These are phyloP conservation scores for Nymphalis urticae DNA, from an alignment of 2,888 invertebrate genomes.

Conservation along the genomic window DNA sequence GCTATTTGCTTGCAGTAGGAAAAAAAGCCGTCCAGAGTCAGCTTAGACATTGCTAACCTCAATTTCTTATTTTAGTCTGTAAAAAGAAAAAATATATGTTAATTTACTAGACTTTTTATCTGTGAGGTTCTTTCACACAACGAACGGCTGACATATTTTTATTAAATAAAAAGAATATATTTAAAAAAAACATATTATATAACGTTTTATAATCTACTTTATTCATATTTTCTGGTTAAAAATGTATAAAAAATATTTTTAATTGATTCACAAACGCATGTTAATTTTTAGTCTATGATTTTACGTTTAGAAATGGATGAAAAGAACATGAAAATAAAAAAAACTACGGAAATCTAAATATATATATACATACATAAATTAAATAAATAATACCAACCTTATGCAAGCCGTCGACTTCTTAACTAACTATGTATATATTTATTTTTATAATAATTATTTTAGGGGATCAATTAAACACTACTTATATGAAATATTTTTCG, in stretches of 20 bases:
- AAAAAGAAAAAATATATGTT: conserved; percentile 66
- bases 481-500: conserved; percentile 76
- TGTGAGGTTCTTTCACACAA: conserved; percentile 31
- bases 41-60: conserved; percentile 74
- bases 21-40: conserved; percentile 80
- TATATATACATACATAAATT: background rate
- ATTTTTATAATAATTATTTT: conserved; percentile 5
- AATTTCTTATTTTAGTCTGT: conserved; percentile 63
- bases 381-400: conserved; percentile 28
- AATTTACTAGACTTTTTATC: conserved; percentile 44
- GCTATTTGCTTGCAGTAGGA: conserved; percentile 82
- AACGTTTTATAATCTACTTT: background rate
- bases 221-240: background rate
- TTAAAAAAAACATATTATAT: background rate
- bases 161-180: background rate
- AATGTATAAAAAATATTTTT: background rate
- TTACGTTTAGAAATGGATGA: conserved; percentile 35
- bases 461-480: conserved; percentile 55
- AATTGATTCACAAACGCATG: background rate
- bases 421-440: background rate
- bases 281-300: background rate
- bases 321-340: conserved; percentile 25
- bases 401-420: conserved; percentile 3
- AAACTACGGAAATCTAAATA: conserved; percentile 14
- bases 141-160: conserved; percentile 38